These are phyloP conservation scores for Propsilocerus akamusi DNA, from an alignment of 1,140 invertebrate species.

Conservation along the genomic window DNA sequence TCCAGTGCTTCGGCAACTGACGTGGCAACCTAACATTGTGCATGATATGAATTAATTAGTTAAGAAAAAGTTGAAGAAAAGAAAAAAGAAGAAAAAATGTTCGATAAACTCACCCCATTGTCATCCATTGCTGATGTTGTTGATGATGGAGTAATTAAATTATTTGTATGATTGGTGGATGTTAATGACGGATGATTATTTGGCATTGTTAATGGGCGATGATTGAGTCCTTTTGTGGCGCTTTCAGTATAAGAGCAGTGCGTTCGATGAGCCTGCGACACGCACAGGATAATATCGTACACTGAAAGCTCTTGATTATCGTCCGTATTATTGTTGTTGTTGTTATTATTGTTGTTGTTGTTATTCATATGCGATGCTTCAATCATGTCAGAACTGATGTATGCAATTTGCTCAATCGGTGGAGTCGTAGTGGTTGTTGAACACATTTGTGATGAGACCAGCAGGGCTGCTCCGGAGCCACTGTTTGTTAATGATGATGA, in stretches of 20 bases:
- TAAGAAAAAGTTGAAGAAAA: conserved; percentile 7
- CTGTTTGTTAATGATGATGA: conserved; percentile 18
- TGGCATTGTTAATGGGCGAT: conserved; percentile 23
- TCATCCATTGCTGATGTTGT: conserved; percentile 12
- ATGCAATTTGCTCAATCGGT: neutral
- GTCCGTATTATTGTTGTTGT: conserved; percentile 14
- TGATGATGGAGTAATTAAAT: neutral
- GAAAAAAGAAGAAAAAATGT: conserved; percentile 1
- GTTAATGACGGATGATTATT: conserved; percentile 22
- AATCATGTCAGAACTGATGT: neutral
- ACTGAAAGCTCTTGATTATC: conserved; percentile 38
- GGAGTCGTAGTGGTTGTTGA: neutral
- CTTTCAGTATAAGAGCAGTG: conserved; percentile 85
- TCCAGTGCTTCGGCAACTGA: conserved; percentile 46
- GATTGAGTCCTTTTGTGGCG: conserved; percentile 49
- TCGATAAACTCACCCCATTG: conserved; percentile 5
- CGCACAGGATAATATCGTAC: conserved; percentile 71
- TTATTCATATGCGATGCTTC: conserved; percentile 9
- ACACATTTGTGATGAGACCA: conserved; percentile 1
- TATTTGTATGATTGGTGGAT: neutral
- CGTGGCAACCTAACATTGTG: conserved; percentile 37
- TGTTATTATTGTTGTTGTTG: conserved; percentile 16
- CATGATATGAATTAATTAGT: conserved; percentile 23
- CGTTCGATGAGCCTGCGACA: conserved; percentile 76
- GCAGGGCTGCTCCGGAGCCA: conserved; percentile 16